Conservation (phyloP, 64 coral and sea anemone species). For the Montipora foliosa region DNA sequence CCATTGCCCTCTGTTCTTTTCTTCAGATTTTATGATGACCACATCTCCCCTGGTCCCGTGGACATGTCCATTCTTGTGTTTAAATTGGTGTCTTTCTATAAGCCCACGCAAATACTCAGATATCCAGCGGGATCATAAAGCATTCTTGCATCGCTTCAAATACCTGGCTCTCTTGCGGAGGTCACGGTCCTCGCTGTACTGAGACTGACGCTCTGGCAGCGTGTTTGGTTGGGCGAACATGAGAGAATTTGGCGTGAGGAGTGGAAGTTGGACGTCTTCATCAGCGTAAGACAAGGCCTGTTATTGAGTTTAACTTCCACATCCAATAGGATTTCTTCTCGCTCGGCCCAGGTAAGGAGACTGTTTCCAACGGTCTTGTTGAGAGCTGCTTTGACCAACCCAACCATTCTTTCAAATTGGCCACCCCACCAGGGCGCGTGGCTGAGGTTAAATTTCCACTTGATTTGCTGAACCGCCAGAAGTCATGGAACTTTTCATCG, state of each 20-base stretch:
- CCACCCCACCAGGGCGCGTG: neutral
- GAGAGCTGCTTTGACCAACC: conserved; percentile 24
- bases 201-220: neutral
- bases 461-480: neutral
- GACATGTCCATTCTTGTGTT: no score
- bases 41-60: no score
- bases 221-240: neutral
- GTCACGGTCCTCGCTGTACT: no score
- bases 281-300: neutral
- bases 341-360: neutral
- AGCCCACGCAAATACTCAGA: no score
- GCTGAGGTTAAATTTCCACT: neutral
- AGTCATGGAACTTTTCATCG: no score
- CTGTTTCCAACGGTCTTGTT: conserved; percentile 42
- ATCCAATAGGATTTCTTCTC: neutral
- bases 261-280: conserved; percentile 34
- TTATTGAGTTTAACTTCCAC: conserved; percentile 16
- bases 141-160: no score
- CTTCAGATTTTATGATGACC: no score
- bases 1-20: no score
- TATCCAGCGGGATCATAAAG: no score
- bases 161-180: no score
- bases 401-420: conserved; percentile 25
- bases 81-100: no score
- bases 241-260: conserved; percentile 12